Conservation (phyloP, 2,797 vertebrate genomes). For the Aulostomus chinensis region DNA sequence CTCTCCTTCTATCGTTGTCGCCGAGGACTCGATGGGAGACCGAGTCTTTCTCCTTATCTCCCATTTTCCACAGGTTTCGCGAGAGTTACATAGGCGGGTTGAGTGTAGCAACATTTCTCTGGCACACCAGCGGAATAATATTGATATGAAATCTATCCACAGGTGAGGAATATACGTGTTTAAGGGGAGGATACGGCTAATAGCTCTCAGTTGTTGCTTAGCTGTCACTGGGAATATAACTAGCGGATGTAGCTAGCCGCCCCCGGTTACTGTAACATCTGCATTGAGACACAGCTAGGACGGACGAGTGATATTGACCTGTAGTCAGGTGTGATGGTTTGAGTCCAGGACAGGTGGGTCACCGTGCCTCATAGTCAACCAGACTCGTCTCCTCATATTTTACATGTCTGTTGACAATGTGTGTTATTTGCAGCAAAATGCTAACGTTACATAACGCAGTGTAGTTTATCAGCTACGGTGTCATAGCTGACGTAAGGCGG, state of each 20-base stretch:
- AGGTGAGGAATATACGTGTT: constrained; percentile 67
- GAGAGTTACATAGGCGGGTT: constrained; percentile 63
- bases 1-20: neutral
- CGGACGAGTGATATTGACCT: constrained; percentile 29
- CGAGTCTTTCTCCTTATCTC: constrained; percentile 41
- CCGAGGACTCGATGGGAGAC: constrained; percentile 39
- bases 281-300: constrained; percentile 61
- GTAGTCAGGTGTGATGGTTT: constrained; percentile 36
- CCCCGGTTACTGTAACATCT: constrained; percentile 62
- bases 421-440: constrained; percentile 1
- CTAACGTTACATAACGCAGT: constrained; percentile 12
- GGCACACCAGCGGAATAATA: constrained; percentile 65
- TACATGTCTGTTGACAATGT: constrained; percentile 10
- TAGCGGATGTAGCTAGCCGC: constrained; percentile 46
- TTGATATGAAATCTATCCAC: constrained; percentile 80
- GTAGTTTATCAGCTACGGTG: constrained; percentile 4
- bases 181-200: neutral
- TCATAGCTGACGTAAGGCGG: constrained; percentile 22
- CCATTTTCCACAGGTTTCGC: constrained; percentile 68
- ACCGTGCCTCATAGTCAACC: neutral
- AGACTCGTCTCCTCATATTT: neutral
- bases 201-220: constrained; percentile 3
- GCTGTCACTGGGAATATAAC: constrained; percentile 6
- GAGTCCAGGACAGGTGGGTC: constrained; percentile 38
- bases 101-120: constrained; percentile 68